Conservation (phyloP, 2,888 invertebrate genomes). For the Cataglyphis rosenhaueri region DNA sequence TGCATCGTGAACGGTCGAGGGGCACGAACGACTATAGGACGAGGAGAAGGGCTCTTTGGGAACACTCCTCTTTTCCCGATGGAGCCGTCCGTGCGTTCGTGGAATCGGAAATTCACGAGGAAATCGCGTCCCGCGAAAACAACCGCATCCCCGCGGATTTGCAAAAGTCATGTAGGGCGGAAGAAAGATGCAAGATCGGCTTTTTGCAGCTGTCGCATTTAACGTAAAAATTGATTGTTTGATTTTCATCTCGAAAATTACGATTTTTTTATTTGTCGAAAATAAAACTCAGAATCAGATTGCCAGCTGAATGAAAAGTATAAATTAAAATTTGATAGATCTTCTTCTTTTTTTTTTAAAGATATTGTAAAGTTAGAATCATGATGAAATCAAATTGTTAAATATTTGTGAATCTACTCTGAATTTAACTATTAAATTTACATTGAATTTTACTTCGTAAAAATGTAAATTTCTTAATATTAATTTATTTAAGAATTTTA, state of each 20-base stretch:
- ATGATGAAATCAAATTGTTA: neutral
- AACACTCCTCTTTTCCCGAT: constrained; percentile 68
- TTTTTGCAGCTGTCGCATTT: neutral
- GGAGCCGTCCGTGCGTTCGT: constrained; percentile 47
- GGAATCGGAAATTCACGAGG: constrained; percentile 27
- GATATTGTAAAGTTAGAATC: neutral
- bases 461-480: constrained; percentile 5
- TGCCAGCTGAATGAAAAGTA: neutral
- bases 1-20: constrained; percentile 60
- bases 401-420: neutral
- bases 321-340: neutral
- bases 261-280: neutral
- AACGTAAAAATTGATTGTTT: neutral
- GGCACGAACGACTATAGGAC: constrained; percentile 13
- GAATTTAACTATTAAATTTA: neutral
- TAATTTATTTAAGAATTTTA: neutral
- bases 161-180: constrained; percentile 1
- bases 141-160: constrained; percentile 48
- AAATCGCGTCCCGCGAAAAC: constrained; percentile 68
- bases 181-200: neutral
- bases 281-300: neutral
- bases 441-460: neutral
- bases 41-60: constrained; percentile 60
- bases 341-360: neutral
- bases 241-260: neutral